Base-by-base conservation (phyloP, 2,888 invertebrate species). In the Caenorhabditis plicata region DNA sequence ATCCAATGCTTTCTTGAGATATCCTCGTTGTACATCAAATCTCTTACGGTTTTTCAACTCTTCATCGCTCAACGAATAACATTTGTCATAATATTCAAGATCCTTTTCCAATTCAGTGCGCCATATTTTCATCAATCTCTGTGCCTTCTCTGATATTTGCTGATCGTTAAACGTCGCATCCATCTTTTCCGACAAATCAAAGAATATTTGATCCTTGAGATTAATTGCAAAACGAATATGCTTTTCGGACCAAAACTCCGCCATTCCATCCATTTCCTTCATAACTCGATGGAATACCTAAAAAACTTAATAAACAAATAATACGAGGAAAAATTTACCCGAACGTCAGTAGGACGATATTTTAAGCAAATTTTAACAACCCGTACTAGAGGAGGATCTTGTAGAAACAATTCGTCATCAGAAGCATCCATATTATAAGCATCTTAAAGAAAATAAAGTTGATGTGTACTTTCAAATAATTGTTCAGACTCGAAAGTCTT, bases 231-330 rank as follows among this genome's bases (percentile, higher is more conserved):
- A 63, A 23, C 71, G 45, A 15, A 64, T 19, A 11, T 68, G 68
- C 31, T 48, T 38, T 38, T 71, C 71, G 19, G 54, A 51, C 70
- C 70, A 70, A 15, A 58, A 44, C 26, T 70, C 70, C 33, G 41
- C 27, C 61, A 66, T 61, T 3, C 33, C 41, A 11, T 61, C 48
- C n/a, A 66, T 31, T 23, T 65, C 65, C 27, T 39, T 46, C 8
- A 68, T 20, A 17, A 68, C 17, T 0, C 55, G 55, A 44, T 68
- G 51, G 43, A 61, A 68, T 13, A 56, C n/a, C n/a, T n/a, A n/a
- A n/a, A n/a, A n/a, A n/a, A n/a, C n/a, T n/a, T n/a, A n/a, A n/a
- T n/a, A n/a, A n/a, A n/a, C n/a, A n/a, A n/a, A n/a, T n/a, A n/a
- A n/a, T n/a, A n/a, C n/a, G n/a, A n/a, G n/a, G n/a, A n/a, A n/a